These are phyloP conservation scores for Dasyornis broadbenti DNA, from an alignment of 2,113 vertebrate genomes.

Conservation along the genomic window DNA sequence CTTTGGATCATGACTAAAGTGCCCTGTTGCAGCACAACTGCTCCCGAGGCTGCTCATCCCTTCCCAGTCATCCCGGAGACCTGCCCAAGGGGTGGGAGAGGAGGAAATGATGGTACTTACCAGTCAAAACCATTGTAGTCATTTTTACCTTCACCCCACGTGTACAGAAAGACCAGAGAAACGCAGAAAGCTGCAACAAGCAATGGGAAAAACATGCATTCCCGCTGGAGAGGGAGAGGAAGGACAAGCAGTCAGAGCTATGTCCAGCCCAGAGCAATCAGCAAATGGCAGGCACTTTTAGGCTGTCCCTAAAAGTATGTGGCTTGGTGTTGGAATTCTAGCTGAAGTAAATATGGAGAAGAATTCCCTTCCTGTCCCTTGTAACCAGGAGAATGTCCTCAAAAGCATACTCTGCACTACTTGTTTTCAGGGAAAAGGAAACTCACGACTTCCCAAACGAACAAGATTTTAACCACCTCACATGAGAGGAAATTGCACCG, in stretches of 20 bases:
- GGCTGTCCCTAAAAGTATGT: background rate
- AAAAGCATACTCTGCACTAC: background rate
- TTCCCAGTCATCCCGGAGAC: background rate
- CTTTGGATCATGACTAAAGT: background rate
- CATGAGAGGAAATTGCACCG: background rate
- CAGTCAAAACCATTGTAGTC: slow-evolving; percentile 91
- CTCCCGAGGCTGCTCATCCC: background rate
- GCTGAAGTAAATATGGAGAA: background rate
- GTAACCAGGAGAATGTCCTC: background rate
- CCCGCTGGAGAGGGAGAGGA: slow-evolving; percentile 63
- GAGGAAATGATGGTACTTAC: slow-evolving; percentile 69
- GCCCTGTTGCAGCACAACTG: background rate
- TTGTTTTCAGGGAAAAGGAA: background rate
- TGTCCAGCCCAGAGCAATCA: background rate
- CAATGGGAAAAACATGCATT: slow-evolving; percentile 76
- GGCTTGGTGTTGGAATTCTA: background rate
- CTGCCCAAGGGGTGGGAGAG: background rate
- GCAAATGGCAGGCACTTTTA: background rate
- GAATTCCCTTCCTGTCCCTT: background rate
- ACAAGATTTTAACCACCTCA: rapidly evolving
- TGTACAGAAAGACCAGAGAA: slow-evolving; percentile 82
- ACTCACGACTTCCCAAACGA: background rate
- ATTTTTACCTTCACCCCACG: slow-evolving; percentile 87
- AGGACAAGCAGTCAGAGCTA: background rate
- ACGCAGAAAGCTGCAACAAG: slow-evolving; percentile 80